Evolutionary conservation across 2,888 invertebrate genomes (phyloP), one percentile per base, ranked within the genome.

Genomic region (Idaea dimidiata): DNA sequence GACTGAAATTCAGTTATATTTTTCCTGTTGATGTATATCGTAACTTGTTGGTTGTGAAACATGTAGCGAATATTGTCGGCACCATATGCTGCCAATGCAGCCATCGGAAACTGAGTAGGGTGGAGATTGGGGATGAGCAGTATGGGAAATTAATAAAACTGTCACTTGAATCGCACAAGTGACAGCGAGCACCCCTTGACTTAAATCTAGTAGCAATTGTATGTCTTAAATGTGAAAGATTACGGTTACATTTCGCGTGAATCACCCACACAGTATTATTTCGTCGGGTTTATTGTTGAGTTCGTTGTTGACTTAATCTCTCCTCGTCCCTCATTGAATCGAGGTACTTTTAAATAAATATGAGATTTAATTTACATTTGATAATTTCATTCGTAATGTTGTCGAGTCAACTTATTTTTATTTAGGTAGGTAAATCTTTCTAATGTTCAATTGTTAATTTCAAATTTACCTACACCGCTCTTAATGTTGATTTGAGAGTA

Each of bases 101-200:
- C 77, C 90, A 93, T 93, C 81, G 80, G 80, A 81, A 81, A 82
- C 81, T 75, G 81, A 82, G 78, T 80, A 80, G 90, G 90, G 90
- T 89, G 88, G 84, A 85, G 87, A 87, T 86, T 80, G 79, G 85
- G 87, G 87, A 89, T 85, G 87, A 88, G 84, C 80, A 80, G 83
- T 87, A 86, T 86, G 93, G 93, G 93, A 94, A 95, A 95, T 95
- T 95, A 95, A 95, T 95, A 95, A 95, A 95, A 94, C 94, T 94
- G 95, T 95, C 95, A 95, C 94, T 94, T 94, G 93, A 94, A 93
- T 91, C 84, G 86, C 86, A 88, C 81, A 87, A 89, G 86, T 89
- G 90, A 88, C 87, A 80, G 82, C 77, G 76, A 78, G 79, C 77
- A 74, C 84, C 88, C 89, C 87, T 91, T 85, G 86, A 78, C 75